phyloP scores from a whole-genome alignment of 2,888 invertebrate species.

The Drosophila macrospina region DNA sequence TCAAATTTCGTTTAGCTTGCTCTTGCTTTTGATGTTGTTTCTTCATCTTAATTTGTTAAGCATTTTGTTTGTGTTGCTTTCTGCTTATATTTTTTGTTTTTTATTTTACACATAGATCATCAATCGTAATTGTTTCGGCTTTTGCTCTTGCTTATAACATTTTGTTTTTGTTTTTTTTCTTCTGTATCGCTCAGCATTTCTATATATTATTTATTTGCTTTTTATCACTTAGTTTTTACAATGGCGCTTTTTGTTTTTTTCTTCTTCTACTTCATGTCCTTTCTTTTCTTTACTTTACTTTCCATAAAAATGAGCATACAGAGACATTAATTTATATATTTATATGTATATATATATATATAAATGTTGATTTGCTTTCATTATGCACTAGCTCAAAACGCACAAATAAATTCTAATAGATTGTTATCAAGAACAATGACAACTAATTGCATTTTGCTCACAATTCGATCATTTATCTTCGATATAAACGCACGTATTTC shows the following conservation, averaged over 20 bases:
- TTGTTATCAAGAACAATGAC: conserved; percentile 33
- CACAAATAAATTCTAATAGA: conserved; percentile 61
- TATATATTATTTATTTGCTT: conserved; percentile 57
- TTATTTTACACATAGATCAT: conserved; percentile 58
- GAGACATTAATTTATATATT: conserved; percentile 55
- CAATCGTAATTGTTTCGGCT: conserved; percentile 46
- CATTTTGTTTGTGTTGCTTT: conserved; percentile 39
- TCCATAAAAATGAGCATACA: conserved; percentile 65
- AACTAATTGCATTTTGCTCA: conserved; percentile 54
- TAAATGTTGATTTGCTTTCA: conserved; percentile 36
- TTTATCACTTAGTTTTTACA: conserved; percentile 85
- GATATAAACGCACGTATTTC: conserved; percentile 12
- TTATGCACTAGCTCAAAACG: conserved; percentile 48
- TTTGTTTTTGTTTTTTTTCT: conserved; percentile 2
- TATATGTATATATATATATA: conserved; percentile 45
- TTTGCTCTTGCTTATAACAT: conserved; percentile 45
- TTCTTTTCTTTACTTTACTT: conserved; percentile 29
- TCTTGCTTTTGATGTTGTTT: conserved; percentile 27
- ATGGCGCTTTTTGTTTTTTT: conserved; percentile 80
- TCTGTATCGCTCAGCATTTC: conserved; percentile 40
- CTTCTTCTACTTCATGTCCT: conserved; percentile 16
- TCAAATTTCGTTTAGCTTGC: conserved; percentile 41
- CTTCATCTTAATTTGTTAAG: conserved; percentile 26
- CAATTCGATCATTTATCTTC: conserved; percentile 34
- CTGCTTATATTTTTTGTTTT: conserved; percentile 20